Evolutionary conservation across 2,113 vertebrate species (phyloP), one percentile per base, ranked within the genome.

Genomic region (Engystomops pustulosus): DNA sequence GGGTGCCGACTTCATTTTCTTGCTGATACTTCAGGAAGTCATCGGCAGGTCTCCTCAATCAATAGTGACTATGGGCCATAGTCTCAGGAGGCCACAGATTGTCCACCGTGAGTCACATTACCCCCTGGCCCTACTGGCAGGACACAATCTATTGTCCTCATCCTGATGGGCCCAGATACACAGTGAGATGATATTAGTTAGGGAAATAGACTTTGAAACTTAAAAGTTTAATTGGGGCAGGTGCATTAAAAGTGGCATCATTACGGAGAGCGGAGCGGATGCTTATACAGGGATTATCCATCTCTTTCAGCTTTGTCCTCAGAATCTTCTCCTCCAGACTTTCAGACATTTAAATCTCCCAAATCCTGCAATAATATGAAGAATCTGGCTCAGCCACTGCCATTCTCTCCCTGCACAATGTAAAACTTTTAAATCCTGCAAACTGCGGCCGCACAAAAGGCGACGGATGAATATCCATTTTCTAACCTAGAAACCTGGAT

Each of bases 391-490:
- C 68, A 70, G 68, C 68, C 34, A 36, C 20, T 17, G 17, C 4
- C 44, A n/a, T 49, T 36, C 30, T 53, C 27, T 53, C 17, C 47
- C 30, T 4, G 20, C 36, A 34, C 74, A 72, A 72, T 70, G n/a
- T 45, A 41, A 45, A 72, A 72, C 10, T 47, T 72, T 44, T 45
- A 27, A 12, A 53, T 77, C 34, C 27, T 20, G 17, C 10, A 36
- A 79, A 10, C 55, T 45, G 41, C 14, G 41, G 38, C 34, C 20
- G n/a, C 51, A 67, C 23, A 53, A 79, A 25, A 62, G 76, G 53
- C 76, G 7, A 78, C n/a, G 34, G 41, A 58, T 47, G 44, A 67
- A 80, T 80, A 49, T 80, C 58, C 27, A 27, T 80, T n/a, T 49
- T 68, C 25, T 32, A 80, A 80, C 58, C 78, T 49, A 65, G 41